Evolutionary conservation across 1,140 invertebrate genomes (phyloP).

Genomic region (Dendroctonus valens): DNA sequence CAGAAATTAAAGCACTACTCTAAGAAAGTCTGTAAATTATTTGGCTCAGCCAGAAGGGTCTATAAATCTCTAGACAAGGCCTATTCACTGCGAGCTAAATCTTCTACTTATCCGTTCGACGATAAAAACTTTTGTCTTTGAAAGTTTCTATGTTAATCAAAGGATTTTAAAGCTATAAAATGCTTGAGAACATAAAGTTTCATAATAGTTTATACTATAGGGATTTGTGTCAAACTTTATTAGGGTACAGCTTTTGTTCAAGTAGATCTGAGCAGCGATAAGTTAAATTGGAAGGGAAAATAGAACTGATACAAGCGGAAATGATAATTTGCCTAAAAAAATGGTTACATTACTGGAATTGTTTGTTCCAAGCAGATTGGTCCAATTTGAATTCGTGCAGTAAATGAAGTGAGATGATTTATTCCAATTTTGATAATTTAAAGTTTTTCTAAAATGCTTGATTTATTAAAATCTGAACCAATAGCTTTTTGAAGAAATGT

Average conservation of each 20-base stretch:
- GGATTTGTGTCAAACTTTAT: conserved; percentile 3
- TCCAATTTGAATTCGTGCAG: not conserved
- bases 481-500: not conserved
- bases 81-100: conserved; percentile 29
- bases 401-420: too few species aligned
- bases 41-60: conserved; percentile 28
- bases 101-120: conserved; percentile 25
- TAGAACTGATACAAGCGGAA: not conserved
- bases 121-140: conserved; percentile 33
- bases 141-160: conserved; percentile 32
- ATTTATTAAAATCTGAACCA: not conserved
- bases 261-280: too few species aligned
- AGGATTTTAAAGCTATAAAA: conserved; percentile 26
- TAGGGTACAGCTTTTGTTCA: not conserved
- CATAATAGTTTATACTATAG: conserved; percentile 2
- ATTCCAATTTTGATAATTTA: too few species aligned
- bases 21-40: conserved; percentile 27
- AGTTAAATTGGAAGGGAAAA: not conserved
- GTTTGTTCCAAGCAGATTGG: not conserved
- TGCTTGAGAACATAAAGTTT: conserved; percentile 15
- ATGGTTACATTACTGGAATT: not conserved
- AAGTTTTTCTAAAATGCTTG: not conserved
- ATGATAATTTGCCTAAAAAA: not conserved
- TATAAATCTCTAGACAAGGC: conserved; percentile 30
- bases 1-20: conserved; percentile 19